A percentile compares a stretch with the other conserved stretches of the same genome.
These are phyloP conservation scores for Cyrtodaria siliqua DNA, from an alignment of 2,888 invertebrate genomes.

Conservation along the genomic window DNA sequence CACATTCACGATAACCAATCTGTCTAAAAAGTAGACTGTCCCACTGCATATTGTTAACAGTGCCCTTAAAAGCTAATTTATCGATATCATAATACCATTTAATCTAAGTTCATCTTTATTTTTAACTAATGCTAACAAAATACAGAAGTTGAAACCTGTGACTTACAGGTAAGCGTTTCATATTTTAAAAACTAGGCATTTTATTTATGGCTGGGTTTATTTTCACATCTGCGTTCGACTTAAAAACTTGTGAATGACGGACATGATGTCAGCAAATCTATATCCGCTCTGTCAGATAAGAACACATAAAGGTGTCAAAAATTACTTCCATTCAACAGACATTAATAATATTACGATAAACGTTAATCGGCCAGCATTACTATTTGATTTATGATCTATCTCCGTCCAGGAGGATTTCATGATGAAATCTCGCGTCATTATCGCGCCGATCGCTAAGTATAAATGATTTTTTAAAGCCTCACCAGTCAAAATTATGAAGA, in stretches of 20 bases:
- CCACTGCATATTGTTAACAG: too few species aligned
- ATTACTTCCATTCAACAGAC: conserved; percentile 37
- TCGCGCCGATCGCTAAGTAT: conserved; percentile 23
- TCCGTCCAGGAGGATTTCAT: conserved; percentile 35
- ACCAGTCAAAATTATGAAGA: conserved; percentile 42
- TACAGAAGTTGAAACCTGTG: too few species aligned
- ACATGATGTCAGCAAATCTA: conserved; percentile 4
- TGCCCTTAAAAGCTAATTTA: too few species aligned
- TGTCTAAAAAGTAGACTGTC: too few species aligned
- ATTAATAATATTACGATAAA: conserved; percentile 47
- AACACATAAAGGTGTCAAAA: conserved; percentile 53
- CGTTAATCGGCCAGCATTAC: conserved; percentile 12
- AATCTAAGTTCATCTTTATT: too few species aligned
- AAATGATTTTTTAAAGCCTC: conserved; percentile 38
- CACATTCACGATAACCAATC: too few species aligned
- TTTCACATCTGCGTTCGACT: too few species aligned
- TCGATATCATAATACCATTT: too few species aligned
- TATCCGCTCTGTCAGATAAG: conserved; percentile 44
- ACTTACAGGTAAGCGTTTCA: too few species aligned
- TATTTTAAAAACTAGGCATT: too few species aligned
- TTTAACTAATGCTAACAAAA: too few species aligned
- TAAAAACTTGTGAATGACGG: not conserved
- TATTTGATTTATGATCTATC: conserved; percentile 43
- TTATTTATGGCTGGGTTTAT: too few species aligned
- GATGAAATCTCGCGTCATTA: conserved; percentile 36